Base-by-base conservation (phyloP, 1,140 invertebrate species). In the Drosophila takahashii region DNA sequence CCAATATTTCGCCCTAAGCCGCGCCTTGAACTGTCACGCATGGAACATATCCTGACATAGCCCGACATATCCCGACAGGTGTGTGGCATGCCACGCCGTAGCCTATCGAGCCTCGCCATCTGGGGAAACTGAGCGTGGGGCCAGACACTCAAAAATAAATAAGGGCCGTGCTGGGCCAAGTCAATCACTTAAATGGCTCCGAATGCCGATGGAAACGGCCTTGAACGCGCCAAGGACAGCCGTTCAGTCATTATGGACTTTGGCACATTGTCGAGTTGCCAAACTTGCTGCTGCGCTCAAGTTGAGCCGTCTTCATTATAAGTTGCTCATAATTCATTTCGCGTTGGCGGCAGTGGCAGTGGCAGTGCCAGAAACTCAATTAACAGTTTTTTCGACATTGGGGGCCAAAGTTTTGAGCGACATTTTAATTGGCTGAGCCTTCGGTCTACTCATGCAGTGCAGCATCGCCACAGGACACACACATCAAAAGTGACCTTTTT, bases 211-310 rank as follows among this genome's bases (percentile, higher is more conserved):
- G 13, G 7, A 4, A 22, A 22, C 16, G 58, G 57, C 70, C 83
- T 29, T 87, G 79, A 79, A 66, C 50, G 47, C 50, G 32, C 29
- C 74, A 87, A 71, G 73, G 67, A 65, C 60, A 54, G 18, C 36
- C 22, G 22, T 22, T 22, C 15, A 18, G 52, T 37, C 53, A 34
- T 50, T 58, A 47, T 57, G 45, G 60, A 84, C 60, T 67, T 60
- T 48, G 89, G 87, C 61, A 94, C 91, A 89, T 94, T 93, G 15
- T 92, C 91, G 66, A 95, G 93, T 41, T 58, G 72, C 36, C 45
- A 58, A 76, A 75, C n/a, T 95, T 90, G 62, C 91, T 87, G 42
- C 91, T 90, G 44, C 87, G 87, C 0, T 94, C 94, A 9, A 95
- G 77, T 57, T 81, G 62, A 86, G 64, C 62, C 42, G 27, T 37